Conservation (phyloP, 1,140 invertebrate genomes). For the Oryzaephilus surinamensis region DNA sequence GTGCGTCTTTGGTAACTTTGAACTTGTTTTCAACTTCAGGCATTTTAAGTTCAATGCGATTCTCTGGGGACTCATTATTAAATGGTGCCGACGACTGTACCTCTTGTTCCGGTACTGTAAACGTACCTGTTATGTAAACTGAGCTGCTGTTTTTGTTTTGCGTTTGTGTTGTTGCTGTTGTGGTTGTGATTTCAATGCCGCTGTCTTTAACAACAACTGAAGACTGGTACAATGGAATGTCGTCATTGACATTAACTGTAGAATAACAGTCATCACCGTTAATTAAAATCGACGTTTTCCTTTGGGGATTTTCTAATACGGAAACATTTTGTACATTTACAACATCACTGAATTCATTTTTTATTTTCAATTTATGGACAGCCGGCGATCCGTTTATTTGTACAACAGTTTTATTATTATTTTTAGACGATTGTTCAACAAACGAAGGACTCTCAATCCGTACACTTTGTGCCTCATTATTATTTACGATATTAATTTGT, state of each 20-base stretch:
- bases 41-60: slow-evolving; percentile 4
- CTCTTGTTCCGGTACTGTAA: slow-evolving; percentile 1
- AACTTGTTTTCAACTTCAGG: slow-evolving; percentile 7
- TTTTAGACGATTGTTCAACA: too few relatives aligned
- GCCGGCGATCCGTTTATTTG: slow-evolving; percentile 33
- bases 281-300: slow-evolving; percentile 65
- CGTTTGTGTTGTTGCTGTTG: slow-evolving; percentile 10
- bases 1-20: slow-evolving; percentile 7
- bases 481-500: slow-evolving; percentile 13
- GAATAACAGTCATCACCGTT: slow-evolving; percentile 61
- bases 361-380: slow-evolving; percentile 49
- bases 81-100: slow-evolving; percentile 3
- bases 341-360: slow-evolving; percentile 34
- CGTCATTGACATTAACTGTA: slow-evolving; percentile 49
- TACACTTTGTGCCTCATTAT: slow-evolving; percentile 5
- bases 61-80: slow-evolving; percentile 4
- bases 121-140: slow-evolving; percentile 30
- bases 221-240: slow-evolving; percentile 52
- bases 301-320: slow-evolving; percentile 38
- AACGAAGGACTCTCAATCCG: slow-evolving; percentile 15
- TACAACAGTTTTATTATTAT: slow-evolving; percentile 28
- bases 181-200: slow-evolving; percentile 11
- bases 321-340: slow-evolving; percentile 20
- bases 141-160: slow-evolving; percentile 20
- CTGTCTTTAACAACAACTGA: slow-evolving; percentile 52